Evolutionary conservation across 2,113 vertebrate species (phyloP).

Genomic region (Aleadryas rufinucha): DNA sequence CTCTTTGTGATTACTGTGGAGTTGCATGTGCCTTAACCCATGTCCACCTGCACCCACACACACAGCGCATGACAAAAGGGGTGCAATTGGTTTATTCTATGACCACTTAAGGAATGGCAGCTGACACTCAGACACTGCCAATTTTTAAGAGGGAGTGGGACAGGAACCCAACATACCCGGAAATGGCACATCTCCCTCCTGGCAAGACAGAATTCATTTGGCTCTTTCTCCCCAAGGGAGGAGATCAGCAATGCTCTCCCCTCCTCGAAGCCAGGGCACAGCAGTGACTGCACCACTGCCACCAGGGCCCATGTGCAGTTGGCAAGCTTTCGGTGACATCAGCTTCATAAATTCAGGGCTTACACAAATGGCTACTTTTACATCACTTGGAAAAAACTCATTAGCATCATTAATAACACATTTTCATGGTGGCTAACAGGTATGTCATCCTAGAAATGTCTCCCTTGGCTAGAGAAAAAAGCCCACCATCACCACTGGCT

Average conservation of each 20-base stretch:
- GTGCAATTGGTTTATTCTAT: slow-evolving; percentile 10
- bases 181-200: slow-evolving; percentile 32
- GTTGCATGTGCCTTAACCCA: not conserved
- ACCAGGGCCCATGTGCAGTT: not conserved
- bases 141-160: slow-evolving; percentile 45
- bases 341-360: slow-evolving; percentile 23
- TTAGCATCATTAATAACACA: slow-evolving; percentile 47
- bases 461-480: slow-evolving; percentile 45
- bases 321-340: slow-evolving; percentile 51
- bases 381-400: slow-evolving; percentile 58
- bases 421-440: slow-evolving; percentile 22
- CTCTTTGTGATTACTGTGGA: not conserved
- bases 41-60: slow-evolving; percentile 50
- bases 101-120: slow-evolving; percentile 65
- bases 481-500: not conserved
- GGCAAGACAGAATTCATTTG: not conserved
- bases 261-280: not conserved
- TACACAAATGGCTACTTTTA: slow-evolving; percentile 19
- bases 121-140: slow-evolving; percentile 59
- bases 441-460: not conserved
- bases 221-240: not conserved
- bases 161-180: not conserved
- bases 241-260: not conserved
- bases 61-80: not conserved
- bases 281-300: not conserved